Conservation (phyloP, 1,140 invertebrate genomes). For the Listronotus bonariensis region DNA sequence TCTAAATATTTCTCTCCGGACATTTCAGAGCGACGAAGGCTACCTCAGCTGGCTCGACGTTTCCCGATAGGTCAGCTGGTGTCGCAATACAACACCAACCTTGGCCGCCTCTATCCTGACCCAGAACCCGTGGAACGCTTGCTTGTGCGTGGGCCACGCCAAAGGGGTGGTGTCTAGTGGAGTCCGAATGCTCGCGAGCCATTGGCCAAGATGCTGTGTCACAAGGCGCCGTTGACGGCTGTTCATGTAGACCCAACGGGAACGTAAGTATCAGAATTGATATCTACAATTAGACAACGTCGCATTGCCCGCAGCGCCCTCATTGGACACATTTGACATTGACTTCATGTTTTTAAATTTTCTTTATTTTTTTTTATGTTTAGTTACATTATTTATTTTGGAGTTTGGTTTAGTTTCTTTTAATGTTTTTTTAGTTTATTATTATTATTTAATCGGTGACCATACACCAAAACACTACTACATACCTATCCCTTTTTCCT, state of each 20-base stretch:
- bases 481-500: no score
- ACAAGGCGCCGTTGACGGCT: constrained; percentile 77
- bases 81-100: constrained; percentile 71
- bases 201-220: constrained; percentile 85
- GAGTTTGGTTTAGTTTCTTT: no score
- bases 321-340: no score
- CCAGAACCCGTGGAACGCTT: constrained; percentile 97
- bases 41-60: constrained; percentile 92
- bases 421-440: no score
- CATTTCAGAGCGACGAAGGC: constrained; percentile 76
- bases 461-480: no score
- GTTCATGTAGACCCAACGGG: constrained; percentile 86
- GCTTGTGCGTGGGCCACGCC: constrained; percentile 85
- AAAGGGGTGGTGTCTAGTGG: constrained; percentile 95
- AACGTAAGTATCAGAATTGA: constrained; percentile 63
- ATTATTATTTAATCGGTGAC: no score
- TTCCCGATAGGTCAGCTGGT: constrained; percentile 91
- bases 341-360: no score
- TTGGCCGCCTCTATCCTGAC: constrained; percentile 83
- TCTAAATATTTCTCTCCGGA: constrained; percentile 23
- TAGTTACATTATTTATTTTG: no score
- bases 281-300: no score
- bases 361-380: no score
- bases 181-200: constrained; percentile 87
- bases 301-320: no score